Conservation (phyloP, 2,113 vertebrate genomes). For the Picathartes gymnocephalus region DNA sequence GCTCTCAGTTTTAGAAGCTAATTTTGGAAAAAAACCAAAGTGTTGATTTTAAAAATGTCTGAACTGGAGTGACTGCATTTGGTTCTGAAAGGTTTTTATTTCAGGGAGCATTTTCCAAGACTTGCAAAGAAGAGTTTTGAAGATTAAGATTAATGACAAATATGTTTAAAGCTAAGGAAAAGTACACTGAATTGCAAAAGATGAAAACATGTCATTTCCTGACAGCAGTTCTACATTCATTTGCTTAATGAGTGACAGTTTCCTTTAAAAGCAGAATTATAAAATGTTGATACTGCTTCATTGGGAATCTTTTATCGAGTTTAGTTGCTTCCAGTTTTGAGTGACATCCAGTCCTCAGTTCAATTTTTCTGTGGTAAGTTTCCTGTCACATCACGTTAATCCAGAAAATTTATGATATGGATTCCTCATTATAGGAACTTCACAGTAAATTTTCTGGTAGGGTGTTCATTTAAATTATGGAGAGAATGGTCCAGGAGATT, state of each 20-base stretch:
- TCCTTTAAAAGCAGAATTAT: neutral
- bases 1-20: neutral
- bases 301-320: neutral
- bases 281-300: neutral
- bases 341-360: neutral
- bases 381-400: neutral
- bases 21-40: neutral
- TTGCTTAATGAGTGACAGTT: neutral
- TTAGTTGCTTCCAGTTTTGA: neutral
- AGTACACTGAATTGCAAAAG: neutral
- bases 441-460: neutral
- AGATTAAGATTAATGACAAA: slow-evolving; percentile 13
- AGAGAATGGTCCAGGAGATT: neutral
- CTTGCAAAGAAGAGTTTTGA: neutral
- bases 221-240: neutral
- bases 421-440: neutral
- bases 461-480: neutral
- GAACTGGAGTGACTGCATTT: neutral
- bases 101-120: neutral
- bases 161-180: neutral
- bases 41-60: neutral
- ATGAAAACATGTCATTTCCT: neutral
- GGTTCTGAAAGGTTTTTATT: neutral
- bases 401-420: neutral
- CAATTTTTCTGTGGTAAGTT: neutral